Conservation (phyloP, 2,888 invertebrate species). For the Catotricha subobsoleta region DNA sequence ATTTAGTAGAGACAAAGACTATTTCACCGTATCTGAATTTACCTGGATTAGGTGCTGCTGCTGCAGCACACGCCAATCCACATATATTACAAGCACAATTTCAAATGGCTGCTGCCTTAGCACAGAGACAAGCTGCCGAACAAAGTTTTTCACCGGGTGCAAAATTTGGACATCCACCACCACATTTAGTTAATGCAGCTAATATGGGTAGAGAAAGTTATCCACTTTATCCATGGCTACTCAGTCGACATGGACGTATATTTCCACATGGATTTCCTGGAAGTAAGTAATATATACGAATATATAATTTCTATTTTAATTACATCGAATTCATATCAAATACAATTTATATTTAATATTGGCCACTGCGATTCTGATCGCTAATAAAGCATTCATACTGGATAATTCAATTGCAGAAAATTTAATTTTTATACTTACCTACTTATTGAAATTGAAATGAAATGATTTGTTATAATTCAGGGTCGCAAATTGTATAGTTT, state of each 20-base stretch:
- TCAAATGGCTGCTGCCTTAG: slow-evolving; percentile 53
- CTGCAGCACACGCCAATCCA: slow-evolving; percentile 14
- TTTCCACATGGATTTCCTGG: slow-evolving; percentile 72
- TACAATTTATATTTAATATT: too few species aligned
- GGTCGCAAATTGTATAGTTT: too few species aligned
- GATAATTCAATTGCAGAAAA: too few species aligned
- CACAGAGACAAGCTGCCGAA: slow-evolving; percentile 31
- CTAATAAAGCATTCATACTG: too few species aligned
- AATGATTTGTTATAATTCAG: too few species aligned
- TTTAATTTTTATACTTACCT: too few species aligned
- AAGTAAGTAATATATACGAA: slow-evolving; percentile 36
- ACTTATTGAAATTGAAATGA: too few species aligned
- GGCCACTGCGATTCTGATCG: too few species aligned
- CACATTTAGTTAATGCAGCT: slow-evolving; percentile 31
- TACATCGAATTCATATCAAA: too few species aligned
- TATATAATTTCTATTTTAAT: too few species aligned
- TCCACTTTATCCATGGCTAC: slow-evolving; percentile 68
- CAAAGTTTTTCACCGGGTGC: slow-evolving; percentile 26
- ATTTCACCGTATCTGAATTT: slow-evolving; percentile 28
- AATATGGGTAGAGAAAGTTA: slow-evolving; percentile 55
- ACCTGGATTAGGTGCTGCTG: slow-evolving; percentile 17
- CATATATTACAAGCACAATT: slow-evolving; percentile 38
- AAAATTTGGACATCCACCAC: slow-evolving; percentile 29
- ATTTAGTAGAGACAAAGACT: slow-evolving; percentile 25
- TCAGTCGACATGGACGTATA: slow-evolving; percentile 66